phyloP scores from a whole-genome alignment of 2,888 invertebrate genomes.

The Augochlorella aurata region DNA sequence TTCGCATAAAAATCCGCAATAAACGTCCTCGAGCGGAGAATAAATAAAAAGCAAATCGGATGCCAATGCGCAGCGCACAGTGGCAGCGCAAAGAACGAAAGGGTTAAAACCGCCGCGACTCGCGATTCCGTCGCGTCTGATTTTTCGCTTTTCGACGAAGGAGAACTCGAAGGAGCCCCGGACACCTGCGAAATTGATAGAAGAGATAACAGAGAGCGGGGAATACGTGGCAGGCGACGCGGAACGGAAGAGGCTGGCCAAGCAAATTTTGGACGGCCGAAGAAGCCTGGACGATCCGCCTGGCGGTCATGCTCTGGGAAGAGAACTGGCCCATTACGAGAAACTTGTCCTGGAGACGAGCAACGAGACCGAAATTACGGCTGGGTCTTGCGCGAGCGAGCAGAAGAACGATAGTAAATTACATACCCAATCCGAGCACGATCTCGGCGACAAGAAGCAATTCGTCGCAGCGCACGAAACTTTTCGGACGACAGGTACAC shows the following conservation, averaged over 20 bases:
- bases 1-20: too few species aligned
- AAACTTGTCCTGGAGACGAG: constrained; percentile 40
- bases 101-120: background rate
- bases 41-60: background rate
- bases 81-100: background rate
- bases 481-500: background rate
- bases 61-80: background rate
- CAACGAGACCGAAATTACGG: constrained; percentile 47
- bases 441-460: constrained; percentile 12
- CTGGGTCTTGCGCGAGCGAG: constrained; percentile 18
- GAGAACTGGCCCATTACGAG: constrained; percentile 40
- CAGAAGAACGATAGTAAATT: constrained; percentile 31
- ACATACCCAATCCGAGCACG: constrained; percentile 14
- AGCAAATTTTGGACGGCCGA: constrained; percentile 52
- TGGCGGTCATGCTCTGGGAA: constrained; percentile 23
- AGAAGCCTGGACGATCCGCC: constrained; percentile 46
- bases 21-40: background rate
- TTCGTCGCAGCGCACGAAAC: constrained; percentile 10
- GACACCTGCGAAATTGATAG: constrained; percentile 48
- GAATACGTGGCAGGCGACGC: constrained; percentile 47
- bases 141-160: constrained; percentile 24
- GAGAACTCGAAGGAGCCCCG: background rate
- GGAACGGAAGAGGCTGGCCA: constrained; percentile 40
- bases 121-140: background rate
- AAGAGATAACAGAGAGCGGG: constrained; percentile 57